A percentile compares a stretch with the other conserved stretches of the same genome.
phyloP scores from a whole-genome alignment of 92 coral and sea anemone genomes.

The Paramuricea clavata region DNA sequence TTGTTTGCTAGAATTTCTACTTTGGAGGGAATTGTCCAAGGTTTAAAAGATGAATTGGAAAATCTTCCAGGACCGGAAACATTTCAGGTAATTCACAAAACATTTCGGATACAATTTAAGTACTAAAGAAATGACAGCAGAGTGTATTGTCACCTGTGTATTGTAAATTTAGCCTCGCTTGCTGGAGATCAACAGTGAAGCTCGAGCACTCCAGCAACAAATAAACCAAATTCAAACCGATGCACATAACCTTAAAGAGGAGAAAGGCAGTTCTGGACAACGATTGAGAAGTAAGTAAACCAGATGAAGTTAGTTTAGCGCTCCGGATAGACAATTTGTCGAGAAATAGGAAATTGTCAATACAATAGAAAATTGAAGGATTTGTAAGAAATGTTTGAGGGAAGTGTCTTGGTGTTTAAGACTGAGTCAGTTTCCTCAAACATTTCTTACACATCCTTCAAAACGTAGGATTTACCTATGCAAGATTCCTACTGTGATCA shows the following conservation, averaged over 20 bases:
- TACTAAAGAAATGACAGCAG: too few relatives aligned
- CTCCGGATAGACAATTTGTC: neutral
- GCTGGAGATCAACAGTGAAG: constrained; percentile 76
- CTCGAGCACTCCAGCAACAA: constrained; percentile 83
- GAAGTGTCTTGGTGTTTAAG: too few relatives aligned
- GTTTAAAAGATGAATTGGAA: constrained; percentile 82
- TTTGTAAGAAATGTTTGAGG: too few relatives aligned
- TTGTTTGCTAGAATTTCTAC: constrained; percentile 72
- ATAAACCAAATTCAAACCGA: constrained; percentile 81
- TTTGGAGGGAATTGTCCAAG: constrained; percentile 83
- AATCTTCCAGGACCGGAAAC: constrained; percentile 84
- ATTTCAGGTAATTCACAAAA: constrained; percentile 72
- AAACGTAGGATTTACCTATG: too few relatives aligned
- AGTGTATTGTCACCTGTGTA: neutral
- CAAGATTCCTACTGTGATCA: too few relatives aligned
- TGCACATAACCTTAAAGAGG: constrained; percentile 76
- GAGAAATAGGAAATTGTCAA: too few relatives aligned
- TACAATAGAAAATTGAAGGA: too few relatives aligned
- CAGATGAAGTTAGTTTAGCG: too few relatives aligned
- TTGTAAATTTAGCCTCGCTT: constrained; percentile 78
- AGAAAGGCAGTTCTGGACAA: constrained; percentile 64
- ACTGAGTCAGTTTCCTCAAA: too few relatives aligned
- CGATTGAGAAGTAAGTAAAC: constrained; percentile 74
- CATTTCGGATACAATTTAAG: too few relatives aligned
- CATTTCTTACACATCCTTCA: too few relatives aligned